Conservation (phyloP, 35 echinoderm and acorn worm species). For the Heliocidaris erythrogramma region DNA sequence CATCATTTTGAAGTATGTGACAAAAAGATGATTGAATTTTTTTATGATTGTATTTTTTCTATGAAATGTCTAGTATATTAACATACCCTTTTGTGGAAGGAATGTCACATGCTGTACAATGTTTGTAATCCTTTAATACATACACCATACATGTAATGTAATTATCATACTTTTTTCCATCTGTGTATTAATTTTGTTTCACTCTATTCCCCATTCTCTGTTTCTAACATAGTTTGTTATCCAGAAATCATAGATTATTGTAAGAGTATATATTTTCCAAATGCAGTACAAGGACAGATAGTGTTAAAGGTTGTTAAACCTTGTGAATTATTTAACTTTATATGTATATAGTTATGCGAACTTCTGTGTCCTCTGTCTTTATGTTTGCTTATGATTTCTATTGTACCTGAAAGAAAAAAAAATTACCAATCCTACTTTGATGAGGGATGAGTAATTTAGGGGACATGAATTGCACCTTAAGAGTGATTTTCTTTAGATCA, state of each 20-base stretch:
- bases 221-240: neutral
- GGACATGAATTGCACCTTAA: no score
- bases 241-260: neutral
- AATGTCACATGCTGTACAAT: neutral
- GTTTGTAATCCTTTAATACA: neutral
- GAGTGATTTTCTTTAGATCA: no score
- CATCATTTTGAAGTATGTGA: conserved; percentile 1
- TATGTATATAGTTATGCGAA: neutral
- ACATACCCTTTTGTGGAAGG: neutral
- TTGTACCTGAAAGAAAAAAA: neutral
- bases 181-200: neutral
- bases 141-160: neutral
- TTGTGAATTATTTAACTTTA: neutral
- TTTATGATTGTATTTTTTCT: conserved; percentile 41
- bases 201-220: neutral
- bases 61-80: conserved; percentile 24
- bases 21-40: conserved; percentile 6
- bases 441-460: no score
- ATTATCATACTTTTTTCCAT: neutral
- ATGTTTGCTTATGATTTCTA: neutral
- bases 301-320: neutral
- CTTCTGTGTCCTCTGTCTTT: no score
- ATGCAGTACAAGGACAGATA: neutral
- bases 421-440: neutral
- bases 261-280: neutral